Conservation (phyloP, 2,888 invertebrate species). For the Elaeidobius kamerunicus region DNA sequence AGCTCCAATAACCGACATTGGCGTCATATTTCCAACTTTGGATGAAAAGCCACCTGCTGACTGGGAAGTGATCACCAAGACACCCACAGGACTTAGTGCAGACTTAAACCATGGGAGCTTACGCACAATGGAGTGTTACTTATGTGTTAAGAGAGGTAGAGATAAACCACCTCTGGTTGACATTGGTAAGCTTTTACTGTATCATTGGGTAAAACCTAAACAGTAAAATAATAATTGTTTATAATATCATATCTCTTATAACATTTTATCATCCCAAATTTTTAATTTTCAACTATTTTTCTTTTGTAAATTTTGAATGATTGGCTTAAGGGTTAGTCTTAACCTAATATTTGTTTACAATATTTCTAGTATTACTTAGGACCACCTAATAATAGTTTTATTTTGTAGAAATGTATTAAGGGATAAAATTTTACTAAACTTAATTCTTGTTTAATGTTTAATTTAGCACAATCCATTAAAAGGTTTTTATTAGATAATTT, state of each 20-base stretch:
- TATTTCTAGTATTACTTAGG: too few relatives aligned
- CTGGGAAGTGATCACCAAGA: conserved; percentile 67
- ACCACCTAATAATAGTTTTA: too few relatives aligned
- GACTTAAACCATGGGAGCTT: conserved; percentile 97
- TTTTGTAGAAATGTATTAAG: too few relatives aligned
- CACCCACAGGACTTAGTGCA: conserved; percentile 85
- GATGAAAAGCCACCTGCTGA: conserved; percentile 83
- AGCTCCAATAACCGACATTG: conserved; percentile 95
- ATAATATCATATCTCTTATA: background rate
- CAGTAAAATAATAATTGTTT: background rate
- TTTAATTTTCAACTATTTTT: conserved; percentile 5
- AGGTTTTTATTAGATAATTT: too few relatives aligned
- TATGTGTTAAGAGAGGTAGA: conserved; percentile 88
- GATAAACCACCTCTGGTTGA: conserved; percentile 97
- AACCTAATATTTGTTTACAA: too few relatives aligned
- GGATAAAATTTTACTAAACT: too few relatives aligned
- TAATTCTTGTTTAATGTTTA: too few relatives aligned
- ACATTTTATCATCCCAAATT: background rate
- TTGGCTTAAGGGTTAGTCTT: too few relatives aligned
- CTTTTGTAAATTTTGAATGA: too few relatives aligned
- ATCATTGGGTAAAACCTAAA: background rate
- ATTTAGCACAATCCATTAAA: too few relatives aligned
- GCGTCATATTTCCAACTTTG: conserved; percentile 83
- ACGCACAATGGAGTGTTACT: conserved; percentile 87
- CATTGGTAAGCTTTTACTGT: conserved; percentile 66